phyloP scores from a whole-genome alignment of 2,113 vertebrate genomes.

The Oreamnos americanus region DNA sequence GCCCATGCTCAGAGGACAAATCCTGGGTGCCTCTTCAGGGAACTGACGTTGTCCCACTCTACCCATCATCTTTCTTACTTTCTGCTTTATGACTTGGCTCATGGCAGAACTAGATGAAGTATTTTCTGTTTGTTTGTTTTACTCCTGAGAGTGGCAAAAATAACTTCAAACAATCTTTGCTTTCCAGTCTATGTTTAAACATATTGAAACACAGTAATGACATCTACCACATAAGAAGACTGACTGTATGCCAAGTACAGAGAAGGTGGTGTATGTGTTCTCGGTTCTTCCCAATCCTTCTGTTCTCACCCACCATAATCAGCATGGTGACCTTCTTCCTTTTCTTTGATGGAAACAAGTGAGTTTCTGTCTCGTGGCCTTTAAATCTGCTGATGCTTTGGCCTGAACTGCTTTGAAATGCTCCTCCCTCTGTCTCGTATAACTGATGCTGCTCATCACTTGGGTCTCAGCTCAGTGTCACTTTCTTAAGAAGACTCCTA shows the following conservation, averaged over 20 bases:
- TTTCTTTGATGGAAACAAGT: not conserved
- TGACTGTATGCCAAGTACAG: not conserved
- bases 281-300: not conserved
- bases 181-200: not conserved
- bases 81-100: not conserved
- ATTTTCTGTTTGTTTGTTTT: not conserved
- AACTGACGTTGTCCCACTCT: fast-evolving
- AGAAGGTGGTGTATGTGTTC: not conserved
- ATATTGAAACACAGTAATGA: not conserved
- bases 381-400: not conserved
- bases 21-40: not conserved
- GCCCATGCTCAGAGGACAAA: not conserved
- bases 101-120: not conserved
- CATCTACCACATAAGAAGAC: not conserved
- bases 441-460: not conserved
- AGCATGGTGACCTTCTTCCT: not conserved
- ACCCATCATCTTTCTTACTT: not conserved
- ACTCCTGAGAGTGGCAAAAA: not conserved
- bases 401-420: not conserved
- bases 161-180: not conserved
- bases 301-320: not conserved
- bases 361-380: not conserved
- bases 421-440: not conserved
- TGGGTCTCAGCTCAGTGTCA: not conserved
- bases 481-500: not conserved